Evolutionary conservation across 37 sponge, comb jelly and placozoan genomes (phyloP).

Genomic region (Cliona cf. orientalis): DNA sequence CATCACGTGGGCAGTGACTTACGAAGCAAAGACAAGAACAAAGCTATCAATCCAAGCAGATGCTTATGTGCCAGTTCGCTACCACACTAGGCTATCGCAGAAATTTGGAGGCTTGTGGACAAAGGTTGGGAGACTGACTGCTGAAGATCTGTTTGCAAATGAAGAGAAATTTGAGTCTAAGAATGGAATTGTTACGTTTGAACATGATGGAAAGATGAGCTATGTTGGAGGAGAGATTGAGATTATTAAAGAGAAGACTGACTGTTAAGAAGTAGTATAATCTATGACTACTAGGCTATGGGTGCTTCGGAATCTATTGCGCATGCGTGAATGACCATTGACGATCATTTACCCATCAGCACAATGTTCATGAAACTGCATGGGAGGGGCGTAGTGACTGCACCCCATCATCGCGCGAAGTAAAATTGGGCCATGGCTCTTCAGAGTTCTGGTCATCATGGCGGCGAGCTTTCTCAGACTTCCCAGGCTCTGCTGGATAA

Average conservation of each 20-base stretch:
- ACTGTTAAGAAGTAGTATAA: background rate
- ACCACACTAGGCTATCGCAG: background rate
- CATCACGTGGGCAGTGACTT: slow-evolving; percentile 1
- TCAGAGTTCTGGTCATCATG: too few species aligned
- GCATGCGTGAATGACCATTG: too few species aligned
- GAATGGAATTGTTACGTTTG: background rate
- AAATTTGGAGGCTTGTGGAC: background rate
- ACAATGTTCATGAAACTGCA: too few species aligned
- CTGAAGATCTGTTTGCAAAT: background rate
- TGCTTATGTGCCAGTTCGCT: background rate
- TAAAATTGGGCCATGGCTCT: too few species aligned
- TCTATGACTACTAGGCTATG: too few species aligned
- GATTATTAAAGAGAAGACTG: background rate
- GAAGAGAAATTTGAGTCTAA: background rate
- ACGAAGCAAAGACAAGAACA: background rate
- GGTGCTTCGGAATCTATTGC: too few species aligned
- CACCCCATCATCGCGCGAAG: too few species aligned
- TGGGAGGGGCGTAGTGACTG: too few species aligned
- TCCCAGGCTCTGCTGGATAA: too few species aligned
- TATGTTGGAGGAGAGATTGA: background rate
- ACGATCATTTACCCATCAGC: too few species aligned
- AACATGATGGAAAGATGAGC: background rate
- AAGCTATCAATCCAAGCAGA: background rate
- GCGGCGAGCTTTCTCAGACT: too few species aligned
- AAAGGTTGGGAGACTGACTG: background rate